Conservation (phyloP, 2,797 vertebrate genomes). For the Anas bernieri region DNA sequence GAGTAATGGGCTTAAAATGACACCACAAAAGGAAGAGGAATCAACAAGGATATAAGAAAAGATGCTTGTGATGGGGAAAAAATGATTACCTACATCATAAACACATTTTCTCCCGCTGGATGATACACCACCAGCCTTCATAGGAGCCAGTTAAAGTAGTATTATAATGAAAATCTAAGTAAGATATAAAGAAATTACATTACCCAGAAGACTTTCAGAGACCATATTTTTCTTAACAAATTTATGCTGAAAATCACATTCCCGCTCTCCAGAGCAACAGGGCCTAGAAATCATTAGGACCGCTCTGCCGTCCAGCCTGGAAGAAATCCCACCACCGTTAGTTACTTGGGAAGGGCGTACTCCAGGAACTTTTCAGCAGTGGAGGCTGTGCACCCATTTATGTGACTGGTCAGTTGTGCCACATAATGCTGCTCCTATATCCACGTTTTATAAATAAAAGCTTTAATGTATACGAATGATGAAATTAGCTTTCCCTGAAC, state of each 20-base stretch:
- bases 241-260: neutral
- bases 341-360: neutral
- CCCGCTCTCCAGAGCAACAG: neutral
- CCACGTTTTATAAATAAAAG: constrained; percentile 16
- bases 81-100: neutral
- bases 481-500: constrained; percentile 27
- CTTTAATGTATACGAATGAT: constrained; percentile 10
- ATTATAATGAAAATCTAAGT: neutral
- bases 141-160: neutral
- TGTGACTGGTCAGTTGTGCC: neutral
- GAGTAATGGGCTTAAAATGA: neutral
- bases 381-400: neutral
- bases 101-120: neutral
- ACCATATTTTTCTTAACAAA: neutral
- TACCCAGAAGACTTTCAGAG: neutral
- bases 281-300: neutral
- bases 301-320: neutral
- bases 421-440: constrained; percentile 12
- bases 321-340: neutral
- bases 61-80: neutral
- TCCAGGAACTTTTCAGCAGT: neutral
- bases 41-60: neutral
- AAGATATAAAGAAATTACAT: neutral
- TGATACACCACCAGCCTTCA: neutral
- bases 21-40: neutral